These are phyloP conservation scores for Eulemur rufifrons DNA, from an alignment of 2,113 vertebrate genomes.

Conservation along the genomic window DNA sequence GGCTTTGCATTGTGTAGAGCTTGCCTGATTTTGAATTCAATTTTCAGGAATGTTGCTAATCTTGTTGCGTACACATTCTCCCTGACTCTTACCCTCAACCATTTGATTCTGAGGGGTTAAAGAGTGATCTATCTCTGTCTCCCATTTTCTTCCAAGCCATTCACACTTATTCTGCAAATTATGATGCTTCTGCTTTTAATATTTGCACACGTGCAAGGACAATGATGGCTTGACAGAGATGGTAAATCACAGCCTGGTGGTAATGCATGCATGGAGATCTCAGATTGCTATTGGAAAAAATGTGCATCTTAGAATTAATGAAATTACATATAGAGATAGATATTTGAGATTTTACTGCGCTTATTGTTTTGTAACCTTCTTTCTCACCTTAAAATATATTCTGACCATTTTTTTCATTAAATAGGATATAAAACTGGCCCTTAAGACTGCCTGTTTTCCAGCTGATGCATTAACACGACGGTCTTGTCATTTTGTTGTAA, in stretches of 20 bases:
- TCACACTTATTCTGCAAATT: background rate
- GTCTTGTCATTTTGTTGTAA: background rate
- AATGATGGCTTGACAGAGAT: background rate
- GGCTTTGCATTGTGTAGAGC: background rate
- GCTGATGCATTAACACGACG: background rate
- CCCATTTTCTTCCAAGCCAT: background rate
- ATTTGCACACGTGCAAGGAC: background rate
- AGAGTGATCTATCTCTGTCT: background rate
- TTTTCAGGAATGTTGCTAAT: background rate
- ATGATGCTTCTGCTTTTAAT: background rate
- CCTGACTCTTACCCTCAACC: background rate
- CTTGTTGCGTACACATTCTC: background rate
- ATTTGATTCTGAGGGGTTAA: background rate
- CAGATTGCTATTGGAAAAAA: background rate
- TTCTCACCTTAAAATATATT: constrained; percentile 19
- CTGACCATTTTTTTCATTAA: constrained; percentile 33
- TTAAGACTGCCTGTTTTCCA: background rate
- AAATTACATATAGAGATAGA: background rate
- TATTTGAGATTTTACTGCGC: background rate
- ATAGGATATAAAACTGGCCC: background rate
- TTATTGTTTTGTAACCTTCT: background rate
- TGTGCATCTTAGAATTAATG: background rate
- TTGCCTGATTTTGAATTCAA: background rate
- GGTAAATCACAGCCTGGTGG: background rate
- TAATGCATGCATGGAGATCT: background rate